A percentile compares a stretch with the other conserved stretches of the same genome.
These are phyloP conservation scores for Eudyptes chrysolophus DNA, from an alignment of 2,113 vertebrate species.

Conservation along the genomic window DNA sequence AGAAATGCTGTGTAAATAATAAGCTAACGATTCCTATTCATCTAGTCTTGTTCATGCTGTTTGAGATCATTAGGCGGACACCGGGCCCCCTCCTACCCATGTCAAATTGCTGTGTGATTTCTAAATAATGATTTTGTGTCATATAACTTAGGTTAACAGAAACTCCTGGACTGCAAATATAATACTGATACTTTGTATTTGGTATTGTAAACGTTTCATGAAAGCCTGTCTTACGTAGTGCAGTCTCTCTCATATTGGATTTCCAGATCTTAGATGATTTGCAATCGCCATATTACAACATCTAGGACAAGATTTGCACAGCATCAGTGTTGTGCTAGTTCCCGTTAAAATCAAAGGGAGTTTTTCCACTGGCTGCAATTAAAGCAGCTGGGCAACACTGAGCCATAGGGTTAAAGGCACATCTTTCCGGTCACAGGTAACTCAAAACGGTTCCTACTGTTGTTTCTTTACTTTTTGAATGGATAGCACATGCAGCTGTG, in stretches of 20 bases:
- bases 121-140: conserved; percentile 54
- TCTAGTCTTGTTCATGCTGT: conserved; percentile 13
- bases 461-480: not conserved
- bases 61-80: not conserved
- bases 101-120: conserved; percentile 40
- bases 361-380: not conserved
- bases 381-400: not conserved
- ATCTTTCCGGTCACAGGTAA: not conserved
- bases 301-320: not conserved
- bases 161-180: not conserved
- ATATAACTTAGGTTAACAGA: not conserved
- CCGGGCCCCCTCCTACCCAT: not conserved
- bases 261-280: not conserved
- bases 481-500: not conserved
- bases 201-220: not conserved
- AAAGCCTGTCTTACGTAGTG: not conserved
- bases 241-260: not conserved
- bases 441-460: not conserved
- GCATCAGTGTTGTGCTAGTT: not conserved
- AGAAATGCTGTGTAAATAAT: conserved; percentile 41
- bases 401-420: not conserved
- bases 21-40: conserved; percentile 4
- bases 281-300: not conserved
- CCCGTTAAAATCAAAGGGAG: conserved; percentile 1
- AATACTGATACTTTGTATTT: not conserved